Conservation (phyloP, 1,140 invertebrate genomes). For the Drosophila ogumai region DNA sequence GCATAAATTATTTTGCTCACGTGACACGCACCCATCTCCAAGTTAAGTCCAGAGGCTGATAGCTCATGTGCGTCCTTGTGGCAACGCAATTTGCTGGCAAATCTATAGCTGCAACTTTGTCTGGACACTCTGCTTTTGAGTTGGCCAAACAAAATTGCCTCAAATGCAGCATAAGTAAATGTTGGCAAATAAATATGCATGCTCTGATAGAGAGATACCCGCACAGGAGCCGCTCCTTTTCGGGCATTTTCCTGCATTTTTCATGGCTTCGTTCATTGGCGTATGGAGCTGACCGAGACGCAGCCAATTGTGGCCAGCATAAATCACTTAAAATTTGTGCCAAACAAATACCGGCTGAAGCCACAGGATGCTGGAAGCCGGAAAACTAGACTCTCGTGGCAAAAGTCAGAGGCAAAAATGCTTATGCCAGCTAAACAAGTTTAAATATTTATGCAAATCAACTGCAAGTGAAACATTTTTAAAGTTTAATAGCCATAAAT, state of each 20-base stretch:
- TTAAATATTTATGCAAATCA: conserved; percentile 67
- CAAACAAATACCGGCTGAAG: conserved; percentile 73
- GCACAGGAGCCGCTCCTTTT: conserved; percentile 8
- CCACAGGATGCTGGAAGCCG: conserved; percentile 60
- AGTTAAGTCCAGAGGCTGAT: conserved; percentile 17
- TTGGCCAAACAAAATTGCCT: conserved; percentile 68
- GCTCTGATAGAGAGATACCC: conserved; percentile 28
- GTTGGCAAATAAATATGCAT: conserved; percentile 76
- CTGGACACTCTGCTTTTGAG: conserved; percentile 58
- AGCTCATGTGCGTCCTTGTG: conserved; percentile 54
- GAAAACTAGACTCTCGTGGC: conserved; percentile 44
- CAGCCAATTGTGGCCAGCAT: conserved; percentile 77
- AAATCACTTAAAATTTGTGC: conserved; percentile 83
- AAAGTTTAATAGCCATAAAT: conserved; percentile 41
- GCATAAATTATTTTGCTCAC: not conserved
- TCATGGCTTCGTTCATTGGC: conserved; percentile 46
- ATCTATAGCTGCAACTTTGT: conserved; percentile 62
- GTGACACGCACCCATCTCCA: not conserved
- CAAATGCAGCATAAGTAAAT: conserved; percentile 79
- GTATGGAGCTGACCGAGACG: conserved; percentile 19
- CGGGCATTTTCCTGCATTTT: conserved; percentile 57
- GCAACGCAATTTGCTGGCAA: conserved; percentile 46
- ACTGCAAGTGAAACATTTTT: conserved; percentile 58
- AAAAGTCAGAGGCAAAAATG: conserved; percentile 62
- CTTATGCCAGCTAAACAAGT: conserved; percentile 19